Percentiles rank a stretch among this genome's conserved stretches.
Evolutionary conservation across 2,888 invertebrate species (phyloP).

Genomic region (Branchinecta sandiegonensis): DNA sequence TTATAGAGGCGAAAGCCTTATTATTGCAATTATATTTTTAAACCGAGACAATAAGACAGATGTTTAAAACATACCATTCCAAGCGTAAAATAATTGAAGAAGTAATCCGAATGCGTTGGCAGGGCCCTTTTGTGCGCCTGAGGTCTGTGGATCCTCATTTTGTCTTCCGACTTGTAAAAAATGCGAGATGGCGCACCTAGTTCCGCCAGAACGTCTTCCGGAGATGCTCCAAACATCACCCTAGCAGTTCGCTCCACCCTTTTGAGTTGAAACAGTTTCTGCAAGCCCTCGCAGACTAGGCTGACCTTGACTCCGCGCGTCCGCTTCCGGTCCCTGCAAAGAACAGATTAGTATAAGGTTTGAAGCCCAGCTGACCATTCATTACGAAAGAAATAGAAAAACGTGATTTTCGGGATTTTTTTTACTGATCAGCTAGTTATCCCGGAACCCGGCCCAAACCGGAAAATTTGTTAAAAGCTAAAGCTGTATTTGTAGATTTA

Average conservation of each 20-base stretch:
- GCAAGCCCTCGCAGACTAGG: neutral
- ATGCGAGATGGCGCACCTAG: slow-evolving; percentile 82
- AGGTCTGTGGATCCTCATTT: slow-evolving; percentile 94
- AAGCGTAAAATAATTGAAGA: slow-evolving; percentile 94
- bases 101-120: slow-evolving; percentile 79
- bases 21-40: too few relatives aligned
- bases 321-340: slow-evolving; percentile 3
- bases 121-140: slow-evolving; percentile 62
- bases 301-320: neutral
- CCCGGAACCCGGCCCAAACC: too few relatives aligned
- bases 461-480: too few relatives aligned
- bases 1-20: too few relatives aligned
- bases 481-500: too few relatives aligned
- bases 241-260: slow-evolving; percentile 40
- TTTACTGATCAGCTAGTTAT: too few relatives aligned
- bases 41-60: too few relatives aligned
- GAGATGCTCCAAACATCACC: slow-evolving; percentile 67
- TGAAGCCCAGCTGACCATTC: too few relatives aligned
- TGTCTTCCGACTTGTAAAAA: slow-evolving; percentile 87
- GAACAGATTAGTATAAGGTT: neutral
- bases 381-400: too few relatives aligned
- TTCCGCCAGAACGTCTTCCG: slow-evolving; percentile 71
- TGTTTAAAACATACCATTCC: slow-evolving; percentile 56
- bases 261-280: neutral
- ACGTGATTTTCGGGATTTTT: too few relatives aligned